Evolutionary conservation across 2,888 invertebrate species (phyloP).

Genomic region (Nyleta sp.): DNA sequence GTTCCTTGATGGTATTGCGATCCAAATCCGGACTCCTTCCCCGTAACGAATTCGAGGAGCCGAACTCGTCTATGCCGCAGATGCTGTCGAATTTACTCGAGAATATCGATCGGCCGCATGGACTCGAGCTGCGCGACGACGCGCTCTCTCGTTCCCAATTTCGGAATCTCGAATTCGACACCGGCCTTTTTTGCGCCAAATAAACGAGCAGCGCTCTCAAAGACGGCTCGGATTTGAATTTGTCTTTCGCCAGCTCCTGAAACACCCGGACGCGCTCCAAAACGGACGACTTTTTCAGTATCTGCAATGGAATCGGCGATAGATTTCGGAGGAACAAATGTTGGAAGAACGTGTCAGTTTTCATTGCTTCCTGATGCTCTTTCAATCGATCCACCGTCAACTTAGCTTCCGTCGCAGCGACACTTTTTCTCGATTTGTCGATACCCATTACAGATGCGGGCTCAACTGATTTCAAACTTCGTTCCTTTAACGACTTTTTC

Average conservation of each 20-base stretch:
- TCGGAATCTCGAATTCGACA: slow-evolving; percentile 88
- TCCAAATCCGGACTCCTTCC: slow-evolving; percentile 79
- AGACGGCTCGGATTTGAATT: slow-evolving; percentile 84
- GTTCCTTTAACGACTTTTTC: slow-evolving; percentile 59
- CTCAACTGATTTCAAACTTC: too few relatives aligned
- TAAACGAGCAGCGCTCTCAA: slow-evolving; percentile 86
- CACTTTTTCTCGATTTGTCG: slow-evolving; percentile 46
- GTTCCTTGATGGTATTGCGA: slow-evolving; percentile 82
- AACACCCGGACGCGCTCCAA: slow-evolving; percentile 88
- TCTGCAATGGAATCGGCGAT: slow-evolving; percentile 79
- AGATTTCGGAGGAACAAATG: slow-evolving; percentile 86
- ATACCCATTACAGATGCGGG: slow-evolving; percentile 30
- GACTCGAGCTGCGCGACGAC: slow-evolving; percentile 83
- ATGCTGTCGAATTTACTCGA: slow-evolving; percentile 79
- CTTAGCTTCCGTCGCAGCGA: slow-evolving; percentile 48
- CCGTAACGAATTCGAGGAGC: slow-evolving; percentile 75
- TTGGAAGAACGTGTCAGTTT: slow-evolving; percentile 88
- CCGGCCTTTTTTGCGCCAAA: slow-evolving; percentile 87
- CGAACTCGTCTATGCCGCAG: slow-evolving; percentile 78
- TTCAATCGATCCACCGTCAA: slow-evolving; percentile 83
- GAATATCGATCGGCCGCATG: slow-evolving; percentile 83
- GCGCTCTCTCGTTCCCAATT: slow-evolving; percentile 86
- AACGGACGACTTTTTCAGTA: slow-evolving; percentile 85
- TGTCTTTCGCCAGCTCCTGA: slow-evolving; percentile 83
- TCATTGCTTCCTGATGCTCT: slow-evolving; percentile 85